Conservation (phyloP, 2,113 vertebrate species). For the Mustelus asterias region DNA sequence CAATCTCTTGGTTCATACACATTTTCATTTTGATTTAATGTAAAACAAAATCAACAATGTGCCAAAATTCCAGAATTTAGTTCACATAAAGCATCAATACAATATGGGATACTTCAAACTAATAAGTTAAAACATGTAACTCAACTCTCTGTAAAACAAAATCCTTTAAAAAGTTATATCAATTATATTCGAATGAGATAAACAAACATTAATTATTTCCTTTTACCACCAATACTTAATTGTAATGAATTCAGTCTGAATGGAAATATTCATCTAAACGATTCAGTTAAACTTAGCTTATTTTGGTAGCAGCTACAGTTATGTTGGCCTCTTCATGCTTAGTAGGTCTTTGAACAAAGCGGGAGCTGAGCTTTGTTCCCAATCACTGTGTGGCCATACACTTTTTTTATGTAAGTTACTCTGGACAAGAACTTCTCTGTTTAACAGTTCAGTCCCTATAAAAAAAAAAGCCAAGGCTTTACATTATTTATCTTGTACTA, state of each 20-base stretch:
- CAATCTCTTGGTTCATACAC: background rate
- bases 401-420: constrained; percentile 40
- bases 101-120: background rate
- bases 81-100: background rate
- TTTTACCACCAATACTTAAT: background rate
- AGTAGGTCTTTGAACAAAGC: constrained; percentile 6
- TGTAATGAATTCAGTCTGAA: background rate
- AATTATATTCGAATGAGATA: background rate
- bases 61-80: background rate
- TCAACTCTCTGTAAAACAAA: background rate
- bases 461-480: constrained; percentile 47
- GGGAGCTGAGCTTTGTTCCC: constrained; percentile 11
- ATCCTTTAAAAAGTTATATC: background rate
- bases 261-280: background rate
- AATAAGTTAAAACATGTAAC: background rate
- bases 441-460: constrained; percentile 48
- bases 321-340: constrained; percentile 14
- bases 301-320: background rate
- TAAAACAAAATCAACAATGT: background rate
- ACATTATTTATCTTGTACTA: constrained; percentile 46
- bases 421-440: constrained; percentile 48
- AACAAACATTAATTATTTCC: background rate
- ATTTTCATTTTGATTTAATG: background rate
- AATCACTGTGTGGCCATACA: constrained; percentile 48
- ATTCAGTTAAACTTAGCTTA: no score